Percentiles rank a stretch among this genome's conserved stretches.
These are phyloP conservation scores for Serinus canaria DNA, from an alignment of 2,113 vertebrate genomes.

Conservation along the genomic window DNA sequence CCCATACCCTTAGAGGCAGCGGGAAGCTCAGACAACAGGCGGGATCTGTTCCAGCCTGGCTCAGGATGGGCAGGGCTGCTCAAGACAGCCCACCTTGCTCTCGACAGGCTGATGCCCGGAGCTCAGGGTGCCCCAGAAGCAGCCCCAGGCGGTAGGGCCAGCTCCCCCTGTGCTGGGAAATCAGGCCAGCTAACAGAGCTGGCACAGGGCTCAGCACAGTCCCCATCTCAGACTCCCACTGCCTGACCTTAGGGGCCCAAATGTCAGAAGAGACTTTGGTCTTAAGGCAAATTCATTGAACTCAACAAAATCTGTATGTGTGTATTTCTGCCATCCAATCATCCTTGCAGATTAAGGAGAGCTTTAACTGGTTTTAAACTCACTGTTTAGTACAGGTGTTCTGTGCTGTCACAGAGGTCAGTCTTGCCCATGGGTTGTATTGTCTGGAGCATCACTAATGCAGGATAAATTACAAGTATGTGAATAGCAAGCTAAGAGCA, in stretches of 20 bases:
- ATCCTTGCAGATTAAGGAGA: background rate
- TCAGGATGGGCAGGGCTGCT: background rate
- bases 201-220: background rate
- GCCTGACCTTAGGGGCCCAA: background rate
- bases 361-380: background rate
- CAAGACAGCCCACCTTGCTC: background rate
- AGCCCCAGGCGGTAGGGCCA: accelerated
- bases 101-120: background rate
- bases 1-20: accelerated
- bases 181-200: background rate
- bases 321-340: background rate
- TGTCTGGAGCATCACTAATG: background rate
- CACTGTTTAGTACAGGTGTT: background rate
- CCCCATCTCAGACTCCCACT: background rate
- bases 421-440: background rate
- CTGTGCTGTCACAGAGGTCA: background rate
- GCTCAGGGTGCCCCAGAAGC: accelerated
- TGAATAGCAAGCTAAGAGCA: background rate
- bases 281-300: background rate
- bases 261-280: background rate
- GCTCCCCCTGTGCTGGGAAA: no score
- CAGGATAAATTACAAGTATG: background rate
- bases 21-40: background rate
- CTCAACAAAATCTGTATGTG: accelerated
- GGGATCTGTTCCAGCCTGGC: background rate